A percentile compares a stretch with the other conserved stretches of the same genome.
Conservation (phyloP, 2,888 invertebrate species). For the Meghimatium bilineatum region DNA sequence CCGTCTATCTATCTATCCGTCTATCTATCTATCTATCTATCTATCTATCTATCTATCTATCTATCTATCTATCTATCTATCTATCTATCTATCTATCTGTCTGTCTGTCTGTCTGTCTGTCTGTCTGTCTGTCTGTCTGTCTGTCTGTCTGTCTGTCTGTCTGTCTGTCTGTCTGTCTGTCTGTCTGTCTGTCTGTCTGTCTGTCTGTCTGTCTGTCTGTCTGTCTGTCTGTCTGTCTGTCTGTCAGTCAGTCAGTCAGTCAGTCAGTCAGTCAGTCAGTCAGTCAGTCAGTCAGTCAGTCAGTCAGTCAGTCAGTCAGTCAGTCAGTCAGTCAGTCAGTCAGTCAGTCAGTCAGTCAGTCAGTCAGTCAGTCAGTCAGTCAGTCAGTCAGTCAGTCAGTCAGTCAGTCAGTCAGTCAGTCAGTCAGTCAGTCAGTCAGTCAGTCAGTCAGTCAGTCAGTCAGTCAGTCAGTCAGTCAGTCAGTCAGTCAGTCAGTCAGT, state of each 20-base stretch:
- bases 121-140: neutral
- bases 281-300: neutral
- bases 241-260: too few species aligned
- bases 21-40: constrained; percentile 15
- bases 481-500: too few species aligned
- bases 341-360: constrained; percentile 7
- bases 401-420: too few species aligned
- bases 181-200: neutral
- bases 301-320: constrained; percentile 7
- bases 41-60: constrained; percentile 18
- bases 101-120: neutral
- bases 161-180: neutral
- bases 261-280: too few species aligned
- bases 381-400: too few species aligned
- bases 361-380: too few species aligned
- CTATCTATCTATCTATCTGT: too few species aligned
- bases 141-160: neutral
- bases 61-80: constrained; percentile 14
- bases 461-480: too few species aligned
- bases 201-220: neutral
- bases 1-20: too few species aligned
- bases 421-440: too few species aligned
- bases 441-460: too few species aligned
- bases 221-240: neutral
- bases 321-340: constrained; percentile 7